A percentile compares a stretch with the other conserved stretches of the same genome.
phyloP scores from a whole-genome alignment of 2,113 vertebrate genomes.

The Etheostoma spectabile region DNA sequence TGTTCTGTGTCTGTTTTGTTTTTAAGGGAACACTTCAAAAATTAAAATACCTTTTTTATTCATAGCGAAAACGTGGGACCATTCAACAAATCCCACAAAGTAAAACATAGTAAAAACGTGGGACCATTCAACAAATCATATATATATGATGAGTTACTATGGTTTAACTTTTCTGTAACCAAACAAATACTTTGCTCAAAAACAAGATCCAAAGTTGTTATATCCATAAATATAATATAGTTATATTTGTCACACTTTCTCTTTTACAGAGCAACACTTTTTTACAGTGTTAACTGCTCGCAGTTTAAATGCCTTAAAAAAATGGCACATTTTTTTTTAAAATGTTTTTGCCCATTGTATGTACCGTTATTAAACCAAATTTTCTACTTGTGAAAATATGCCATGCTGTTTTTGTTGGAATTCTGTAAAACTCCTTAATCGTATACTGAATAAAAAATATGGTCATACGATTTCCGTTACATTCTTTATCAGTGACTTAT shows the following conservation, averaged over 20 bases:
- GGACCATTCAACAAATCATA: background rate
- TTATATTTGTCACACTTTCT: conserved; percentile 58
- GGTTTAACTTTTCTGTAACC: conserved; percentile 6
- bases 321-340: conserved; percentile 68
- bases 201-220: conserved; percentile 29
- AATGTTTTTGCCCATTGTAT: conserved; percentile 76
- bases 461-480: conserved; percentile 14
- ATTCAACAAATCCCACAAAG: conserved; percentile 7
- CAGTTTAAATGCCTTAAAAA: conserved; percentile 73
- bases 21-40: conserved; percentile 31
- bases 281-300: conserved; percentile 73
- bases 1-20: conserved; percentile 36
- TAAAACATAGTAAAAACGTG: conserved; percentile 8
- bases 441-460: conserved; percentile 68
- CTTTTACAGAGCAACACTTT: conserved; percentile 67
- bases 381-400: conserved; percentile 71
- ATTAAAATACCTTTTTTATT: conserved; percentile 25
- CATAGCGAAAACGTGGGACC: conserved; percentile 26
- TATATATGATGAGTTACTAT: too few species aligned
- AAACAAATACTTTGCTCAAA: conserved; percentile 31
- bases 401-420: conserved; percentile 69
- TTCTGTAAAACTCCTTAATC: conserved; percentile 64
- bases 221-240: conserved; percentile 39
- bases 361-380: conserved; percentile 71
- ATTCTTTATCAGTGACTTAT: background rate